phyloP scores from a whole-genome alignment of 2,888 invertebrate species.

The Keiferia lycopersicella region DNA sequence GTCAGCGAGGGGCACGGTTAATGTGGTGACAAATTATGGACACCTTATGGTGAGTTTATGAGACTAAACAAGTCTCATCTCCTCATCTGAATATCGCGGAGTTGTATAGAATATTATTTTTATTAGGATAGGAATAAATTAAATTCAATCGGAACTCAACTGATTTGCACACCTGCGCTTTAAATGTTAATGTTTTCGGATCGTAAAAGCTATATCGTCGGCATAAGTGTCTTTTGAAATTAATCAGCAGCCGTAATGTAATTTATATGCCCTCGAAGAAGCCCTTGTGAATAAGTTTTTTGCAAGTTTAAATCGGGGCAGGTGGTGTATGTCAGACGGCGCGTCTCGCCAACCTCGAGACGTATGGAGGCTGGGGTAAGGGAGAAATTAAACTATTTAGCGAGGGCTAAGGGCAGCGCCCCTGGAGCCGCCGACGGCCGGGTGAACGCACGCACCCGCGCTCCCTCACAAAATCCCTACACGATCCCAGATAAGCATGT shows the following conservation, averaged over 20 bases:
- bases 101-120: neutral
- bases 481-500: conserved; percentile 12
- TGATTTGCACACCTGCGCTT: neutral
- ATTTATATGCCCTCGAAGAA: neutral
- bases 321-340: conserved; percentile 39
- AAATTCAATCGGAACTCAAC: neutral
- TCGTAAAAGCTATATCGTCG: too few species aligned
- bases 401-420: conserved; percentile 40
- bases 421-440: conserved; percentile 17
- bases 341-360: conserved; percentile 43
- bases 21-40: conserved; percentile 8
- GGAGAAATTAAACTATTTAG: conserved; percentile 56
- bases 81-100: conserved; percentile 11
- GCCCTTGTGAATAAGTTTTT: conserved; percentile 19
- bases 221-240: neutral
- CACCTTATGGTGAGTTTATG: conserved; percentile 7
- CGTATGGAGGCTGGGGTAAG: conserved; percentile 50
- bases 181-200: too few species aligned
- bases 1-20: conserved; percentile 13
- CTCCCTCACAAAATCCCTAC: conserved; percentile 19
- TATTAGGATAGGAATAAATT: neutral
- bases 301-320: conserved; percentile 27
- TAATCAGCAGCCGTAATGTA: neutral
- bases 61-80: conserved; percentile 12
- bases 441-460: conserved; percentile 36